A percentile compares a stretch with the other conserved stretches of the same genome.
These are phyloP conservation scores for Pentamera pediparva DNA, from an alignment of 53 echinoderm and acorn worm genomes.

Conservation along the genomic window DNA sequence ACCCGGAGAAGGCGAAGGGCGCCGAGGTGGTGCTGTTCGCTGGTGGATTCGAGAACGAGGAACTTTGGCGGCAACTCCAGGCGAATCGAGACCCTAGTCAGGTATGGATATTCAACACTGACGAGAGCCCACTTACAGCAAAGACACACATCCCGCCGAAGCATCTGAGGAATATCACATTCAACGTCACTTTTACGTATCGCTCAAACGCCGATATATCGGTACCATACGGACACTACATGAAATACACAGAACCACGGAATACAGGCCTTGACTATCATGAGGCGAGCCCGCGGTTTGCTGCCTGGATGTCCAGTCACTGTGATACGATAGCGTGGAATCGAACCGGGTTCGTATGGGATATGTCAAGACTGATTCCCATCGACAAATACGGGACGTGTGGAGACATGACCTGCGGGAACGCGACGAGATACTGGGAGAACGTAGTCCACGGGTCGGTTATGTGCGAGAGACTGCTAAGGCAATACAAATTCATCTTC, in stretches of 20 bases:
- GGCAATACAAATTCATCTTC: constrained; percentile 10
- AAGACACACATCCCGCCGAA: constrained; percentile 10
- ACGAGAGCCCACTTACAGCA: constrained; percentile 11
- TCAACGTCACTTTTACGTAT: constrained; percentile 13
- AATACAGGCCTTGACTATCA: not conserved
- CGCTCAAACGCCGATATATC: constrained; percentile 19
- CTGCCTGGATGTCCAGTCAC: constrained; percentile 24
- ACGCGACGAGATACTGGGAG: not conserved
- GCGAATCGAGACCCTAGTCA: not conserved
- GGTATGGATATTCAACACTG: constrained; percentile 9
- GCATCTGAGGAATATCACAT: not conserved
- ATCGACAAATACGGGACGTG: constrained; percentile 11
- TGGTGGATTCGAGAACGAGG: constrained; percentile 9
- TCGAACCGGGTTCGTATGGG: constrained; percentile 25
- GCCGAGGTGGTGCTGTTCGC: constrained; percentile 14
- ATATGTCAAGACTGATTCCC: not conserved
- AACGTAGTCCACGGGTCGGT: not conserved
- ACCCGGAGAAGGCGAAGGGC: not conserved
- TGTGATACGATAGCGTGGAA: constrained; percentile 22
- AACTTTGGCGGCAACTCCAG: not conserved
- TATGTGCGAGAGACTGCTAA: not conserved
- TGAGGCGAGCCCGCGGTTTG: not conserved
- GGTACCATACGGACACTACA: not conserved
- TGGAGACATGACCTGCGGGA: constrained; percentile 1
- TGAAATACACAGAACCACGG: not conserved